A percentile compares a stretch with the other conserved stretches of the same genome.
Conservation (phyloP, 2,797 vertebrate genomes). For the Heliangelus exortis region DNA sequence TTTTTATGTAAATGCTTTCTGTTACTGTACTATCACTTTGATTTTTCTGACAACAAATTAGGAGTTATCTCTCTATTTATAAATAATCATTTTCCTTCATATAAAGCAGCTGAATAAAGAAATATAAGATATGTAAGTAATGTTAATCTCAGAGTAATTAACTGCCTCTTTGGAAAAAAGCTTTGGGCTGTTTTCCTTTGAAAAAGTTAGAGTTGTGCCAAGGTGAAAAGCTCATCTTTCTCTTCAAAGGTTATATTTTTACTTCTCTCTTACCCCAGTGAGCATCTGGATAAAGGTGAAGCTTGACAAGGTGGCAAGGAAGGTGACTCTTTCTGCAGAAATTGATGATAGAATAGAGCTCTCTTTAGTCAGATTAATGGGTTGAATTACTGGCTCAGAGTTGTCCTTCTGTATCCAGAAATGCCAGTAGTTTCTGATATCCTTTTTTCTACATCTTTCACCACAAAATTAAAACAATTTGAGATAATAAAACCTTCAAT, state of each 20-base stretch:
- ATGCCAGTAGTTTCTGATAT: not conserved
- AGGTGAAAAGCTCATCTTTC: not conserved
- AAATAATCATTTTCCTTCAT: not conserved
- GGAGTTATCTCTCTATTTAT: not conserved
- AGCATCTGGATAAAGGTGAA: slow-evolving; percentile 28
- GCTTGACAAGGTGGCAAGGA: slow-evolving; percentile 11
- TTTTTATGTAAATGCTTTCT: not conserved
- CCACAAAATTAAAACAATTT: not conserved
- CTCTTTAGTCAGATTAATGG: slow-evolving; percentile 52
- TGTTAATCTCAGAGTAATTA: not conserved
- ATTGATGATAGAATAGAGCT: slow-evolving; percentile 4
- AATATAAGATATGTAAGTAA: not conserved
- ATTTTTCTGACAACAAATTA: not conserved
- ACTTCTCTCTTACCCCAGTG: not conserved
- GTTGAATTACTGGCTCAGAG: slow-evolving; percentile 5
- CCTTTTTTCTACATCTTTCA: not conserved
- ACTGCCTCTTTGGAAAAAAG: not conserved
- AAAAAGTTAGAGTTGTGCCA: not conserved
- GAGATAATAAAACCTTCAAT: not conserved
- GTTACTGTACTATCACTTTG: not conserved
- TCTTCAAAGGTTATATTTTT: not conserved
- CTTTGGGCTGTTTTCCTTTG: not conserved
- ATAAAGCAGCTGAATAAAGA: not conserved
- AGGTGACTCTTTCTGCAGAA: slow-evolving; percentile 40
- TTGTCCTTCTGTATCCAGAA: slow-evolving; percentile 12